Evolutionary conservation across 2,797 vertebrate genomes (phyloP).

Genomic region (Stomatorhinus walkeri): DNA sequence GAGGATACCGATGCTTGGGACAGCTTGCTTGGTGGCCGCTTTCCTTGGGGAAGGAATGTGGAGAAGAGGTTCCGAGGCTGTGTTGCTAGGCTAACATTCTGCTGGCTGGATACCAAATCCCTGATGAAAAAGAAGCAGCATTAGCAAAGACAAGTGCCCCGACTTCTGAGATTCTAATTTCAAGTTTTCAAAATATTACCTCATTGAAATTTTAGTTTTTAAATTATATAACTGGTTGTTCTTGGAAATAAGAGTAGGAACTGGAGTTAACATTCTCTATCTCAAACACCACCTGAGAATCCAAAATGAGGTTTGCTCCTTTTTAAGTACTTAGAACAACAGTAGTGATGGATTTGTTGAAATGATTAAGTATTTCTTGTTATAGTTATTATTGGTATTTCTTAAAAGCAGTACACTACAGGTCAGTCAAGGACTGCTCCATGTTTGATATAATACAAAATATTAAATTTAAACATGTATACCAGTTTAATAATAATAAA

Average conservation of each 20-base stretch:
- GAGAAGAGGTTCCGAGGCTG: constrained; percentile 55
- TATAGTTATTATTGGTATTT: no score
- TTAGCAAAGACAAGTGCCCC: background rate
- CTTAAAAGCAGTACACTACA: background rate
- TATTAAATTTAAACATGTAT: no score
- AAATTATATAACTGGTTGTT: background rate
- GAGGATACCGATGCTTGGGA: no score
- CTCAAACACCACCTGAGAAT: constrained; percentile 8
- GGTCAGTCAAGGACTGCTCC: no score
- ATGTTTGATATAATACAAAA: no score
- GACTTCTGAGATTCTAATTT: background rate
- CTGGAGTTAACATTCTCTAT: background rate
- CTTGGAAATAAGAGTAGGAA: background rate
- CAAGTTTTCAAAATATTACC: background rate
- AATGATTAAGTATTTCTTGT: no score
- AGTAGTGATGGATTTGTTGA: background rate
- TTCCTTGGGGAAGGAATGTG: no score
- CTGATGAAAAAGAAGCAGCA: constrained; percentile 46
- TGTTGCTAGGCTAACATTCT: constrained; percentile 56
- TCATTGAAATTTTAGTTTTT: background rate
- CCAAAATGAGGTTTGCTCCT: background rate
- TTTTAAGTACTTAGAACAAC: background rate
- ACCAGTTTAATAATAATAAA: no score
- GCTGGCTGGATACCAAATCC: constrained; percentile 81
- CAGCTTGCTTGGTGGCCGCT: no score